Evolutionary conservation across 2,888 invertebrate genomes (phyloP), one percentile per base, ranked within the genome.

Genomic region (Phrixothrix hirtus): DNA sequence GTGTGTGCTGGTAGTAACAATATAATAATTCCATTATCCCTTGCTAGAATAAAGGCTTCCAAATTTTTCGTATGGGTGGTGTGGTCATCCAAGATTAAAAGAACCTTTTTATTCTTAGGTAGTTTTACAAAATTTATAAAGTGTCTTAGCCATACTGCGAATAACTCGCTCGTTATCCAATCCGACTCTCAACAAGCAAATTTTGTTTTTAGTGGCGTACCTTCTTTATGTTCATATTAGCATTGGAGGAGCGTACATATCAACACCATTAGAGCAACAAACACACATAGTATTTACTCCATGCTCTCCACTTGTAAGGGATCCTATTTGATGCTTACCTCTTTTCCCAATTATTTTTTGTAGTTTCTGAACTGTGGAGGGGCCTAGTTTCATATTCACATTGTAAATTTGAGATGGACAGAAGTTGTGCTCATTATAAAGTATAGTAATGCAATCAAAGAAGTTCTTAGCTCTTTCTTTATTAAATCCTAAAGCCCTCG

Each of bases 1-100:
- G n/a, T n/a, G n/a, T n/a, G n/a, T n/a, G n/a, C 62, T 14, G 65
- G 61, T 21, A 64, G 43, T 46, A 56, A 58, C 16, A 66, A 38
- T 51, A 64, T 42, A 10, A 60, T 50, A 4, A 65, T 55, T 35
- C 61, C 59, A 52, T 63, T 45, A 16, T 55, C 48, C 14, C 58
- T 39, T 15, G 62, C 59, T 45, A 60, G 35, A 31, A 45, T 27
- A 9, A 62, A 14, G 15, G 63, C 62, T 16, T 60, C 55, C n/a
- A 61, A 50, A 48, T 36, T 9, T 61, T 30, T 14, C n/a, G n/a
- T n/a, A n/a, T n/a, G n/a, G n/a, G n/a, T n/a, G n/a, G n/a, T n/a
- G n/a, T n/a, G n/a, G n/a, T n/a, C n/a, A n/a, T n/a, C n/a, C n/a
- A n/a, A n/a, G n/a, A 53, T 45, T 26, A 45, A 37, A 7, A 29